These are phyloP conservation scores for Macropus fuliginosus DNA, from an alignment of 2,797 vertebrate species.

Conservation along the genomic window DNA sequence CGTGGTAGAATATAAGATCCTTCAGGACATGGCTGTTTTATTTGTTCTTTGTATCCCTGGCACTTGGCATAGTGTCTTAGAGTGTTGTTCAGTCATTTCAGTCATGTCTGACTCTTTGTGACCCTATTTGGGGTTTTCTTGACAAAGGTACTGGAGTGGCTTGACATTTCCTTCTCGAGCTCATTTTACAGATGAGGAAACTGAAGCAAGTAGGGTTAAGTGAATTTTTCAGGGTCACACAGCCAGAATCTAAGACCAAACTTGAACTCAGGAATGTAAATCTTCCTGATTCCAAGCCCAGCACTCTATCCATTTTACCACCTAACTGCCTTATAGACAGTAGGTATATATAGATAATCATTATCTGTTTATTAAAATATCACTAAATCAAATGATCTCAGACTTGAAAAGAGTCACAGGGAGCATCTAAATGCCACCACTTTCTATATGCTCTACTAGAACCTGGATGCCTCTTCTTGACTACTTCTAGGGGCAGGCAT, in stretches of 20 bases:
- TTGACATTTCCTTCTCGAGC: not conserved
- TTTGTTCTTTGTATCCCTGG: not conserved
- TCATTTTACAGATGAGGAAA: not conserved
- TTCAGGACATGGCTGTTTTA: not conserved
- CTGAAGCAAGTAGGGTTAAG: not conserved
- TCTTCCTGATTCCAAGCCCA: not conserved
- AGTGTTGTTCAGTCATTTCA: not conserved
- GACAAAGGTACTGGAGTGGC: not conserved
- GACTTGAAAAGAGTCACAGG: not conserved
- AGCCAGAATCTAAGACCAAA: too few relatives aligned
- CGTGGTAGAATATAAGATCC: not conserved
- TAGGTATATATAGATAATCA: not conserved
- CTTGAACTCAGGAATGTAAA: not conserved
- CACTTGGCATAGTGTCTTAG: not conserved
- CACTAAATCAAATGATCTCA: not conserved
- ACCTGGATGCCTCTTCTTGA: not conserved
- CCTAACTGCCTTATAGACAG: not conserved
- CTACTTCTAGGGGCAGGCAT: not conserved
- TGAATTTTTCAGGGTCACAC: too few relatives aligned
- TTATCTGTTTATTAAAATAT: not conserved
- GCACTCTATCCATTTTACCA: not conserved
- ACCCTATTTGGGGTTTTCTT: not conserved
- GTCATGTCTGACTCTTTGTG: not conserved
- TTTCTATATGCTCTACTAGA: not conserved
- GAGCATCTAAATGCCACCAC: not conserved